These are phyloP conservation scores for Osmoderma eremita DNA, from an alignment of 2,888 invertebrate species.

Conservation along the genomic window DNA sequence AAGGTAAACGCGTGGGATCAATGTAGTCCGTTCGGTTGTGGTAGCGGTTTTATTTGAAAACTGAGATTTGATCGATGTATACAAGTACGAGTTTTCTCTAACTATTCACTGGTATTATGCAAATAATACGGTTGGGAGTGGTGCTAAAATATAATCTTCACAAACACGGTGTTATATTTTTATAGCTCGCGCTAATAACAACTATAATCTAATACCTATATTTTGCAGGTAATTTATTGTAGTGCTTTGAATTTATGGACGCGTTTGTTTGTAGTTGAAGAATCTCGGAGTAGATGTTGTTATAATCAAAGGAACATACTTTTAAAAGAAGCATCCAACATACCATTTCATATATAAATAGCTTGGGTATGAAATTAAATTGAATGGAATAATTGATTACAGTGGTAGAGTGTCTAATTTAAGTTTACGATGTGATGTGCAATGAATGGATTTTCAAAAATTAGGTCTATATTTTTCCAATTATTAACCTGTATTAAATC, in stretches of 20 bases:
- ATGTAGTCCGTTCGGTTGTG: not conserved
- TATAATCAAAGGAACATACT: no score
- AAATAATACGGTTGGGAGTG: slow-evolving; percentile 17
- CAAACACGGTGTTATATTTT: slow-evolving; percentile 6
- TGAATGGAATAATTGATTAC: no score
- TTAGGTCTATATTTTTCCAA: no score
- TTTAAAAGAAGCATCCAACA: no score
- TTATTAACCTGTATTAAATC: no score
- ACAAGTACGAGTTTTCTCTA: slow-evolving; percentile 24
- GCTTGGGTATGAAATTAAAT: no score
- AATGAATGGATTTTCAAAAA: no score
- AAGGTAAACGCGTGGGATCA: no score
- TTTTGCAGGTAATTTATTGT: slow-evolving; percentile 17
- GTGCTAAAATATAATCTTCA: slow-evolving; percentile 17
- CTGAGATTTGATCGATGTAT: slow-evolving; percentile 28
- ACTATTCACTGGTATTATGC: slow-evolving; percentile 27
- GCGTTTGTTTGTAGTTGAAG: not conserved
- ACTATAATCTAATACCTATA: slow-evolving; percentile 17
- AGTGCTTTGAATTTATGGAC: not conserved
- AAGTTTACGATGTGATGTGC: no score
- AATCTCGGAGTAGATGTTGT: no score
- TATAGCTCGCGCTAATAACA: slow-evolving; percentile 6
- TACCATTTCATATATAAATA: no score
- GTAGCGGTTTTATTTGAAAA: slow-evolving; percentile 19
- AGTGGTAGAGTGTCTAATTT: no score